A percentile compares a stretch with the other conserved stretches of the same genome.
These are phyloP conservation scores for Acrossocheilus fasciatus DNA, from an alignment of 2,797 vertebrate species.

Conservation along the genomic window DNA sequence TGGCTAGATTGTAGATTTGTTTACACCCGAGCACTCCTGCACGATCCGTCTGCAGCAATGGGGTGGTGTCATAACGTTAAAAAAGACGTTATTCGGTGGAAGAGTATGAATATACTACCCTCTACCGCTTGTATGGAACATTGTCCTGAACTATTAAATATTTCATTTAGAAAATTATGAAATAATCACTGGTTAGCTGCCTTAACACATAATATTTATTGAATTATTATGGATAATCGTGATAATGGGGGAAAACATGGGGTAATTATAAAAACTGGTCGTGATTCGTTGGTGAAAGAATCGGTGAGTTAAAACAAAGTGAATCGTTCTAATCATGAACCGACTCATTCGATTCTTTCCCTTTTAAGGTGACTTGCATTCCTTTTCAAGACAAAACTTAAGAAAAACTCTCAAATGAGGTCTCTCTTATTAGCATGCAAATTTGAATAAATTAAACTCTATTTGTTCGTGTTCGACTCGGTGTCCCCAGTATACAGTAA, in stretches of 20 bases:
- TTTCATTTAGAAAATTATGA: slow-evolving; percentile 9
- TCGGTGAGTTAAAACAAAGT: neutral
- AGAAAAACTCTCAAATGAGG: neutral
- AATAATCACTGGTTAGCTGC: neutral
- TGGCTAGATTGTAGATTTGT: slow-evolving; percentile 66
- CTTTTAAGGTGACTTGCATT: neutral
- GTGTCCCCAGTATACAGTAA: neutral
- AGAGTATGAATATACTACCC: slow-evolving; percentile 57
- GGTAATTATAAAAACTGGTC: neutral
- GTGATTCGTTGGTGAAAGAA: neutral
- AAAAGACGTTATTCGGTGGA: slow-evolving; percentile 76
- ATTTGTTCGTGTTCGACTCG: neutral
- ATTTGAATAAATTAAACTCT: neutral
- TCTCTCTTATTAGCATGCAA: neutral
- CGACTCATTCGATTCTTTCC: neutral
- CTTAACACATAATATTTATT: neutral
- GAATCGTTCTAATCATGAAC: neutral
- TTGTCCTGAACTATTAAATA: neutral
- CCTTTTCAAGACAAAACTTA: neutral
- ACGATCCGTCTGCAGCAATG: slow-evolving; percentile 68
- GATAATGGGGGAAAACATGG: neutral
- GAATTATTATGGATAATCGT: neutral
- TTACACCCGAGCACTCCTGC: slow-evolving; percentile 67
- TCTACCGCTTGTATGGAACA: slow-evolving; percentile 62
- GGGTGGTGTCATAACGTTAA: slow-evolving; percentile 76